phyloP scores from a whole-genome alignment of 2,113 vertebrate genomes.

The Syngnathus typhle region DNA sequence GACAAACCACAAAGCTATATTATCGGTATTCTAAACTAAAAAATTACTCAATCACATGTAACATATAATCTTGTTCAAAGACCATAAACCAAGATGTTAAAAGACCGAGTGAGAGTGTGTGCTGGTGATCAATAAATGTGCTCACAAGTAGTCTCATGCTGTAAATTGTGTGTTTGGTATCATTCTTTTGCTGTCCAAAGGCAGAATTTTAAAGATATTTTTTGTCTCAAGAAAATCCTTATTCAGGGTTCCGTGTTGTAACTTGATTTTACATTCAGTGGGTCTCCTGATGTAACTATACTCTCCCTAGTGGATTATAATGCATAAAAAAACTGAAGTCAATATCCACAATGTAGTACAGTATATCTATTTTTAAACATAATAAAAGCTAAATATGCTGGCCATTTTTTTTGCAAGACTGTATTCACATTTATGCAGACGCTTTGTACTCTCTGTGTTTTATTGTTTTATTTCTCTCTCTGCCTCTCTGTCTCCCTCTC shows the following conservation, averaged over 20 bases:
- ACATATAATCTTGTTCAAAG: conserved; percentile 13
- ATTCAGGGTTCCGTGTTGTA: background rate
- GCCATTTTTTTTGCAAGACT: conserved; percentile 14
- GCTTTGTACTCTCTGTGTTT: background rate
- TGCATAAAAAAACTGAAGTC: conserved; percentile 4
- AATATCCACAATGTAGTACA: conserved; percentile 10
- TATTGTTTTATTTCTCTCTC: background rate
- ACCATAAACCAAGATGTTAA: conserved; percentile 15
- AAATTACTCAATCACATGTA: background rate
- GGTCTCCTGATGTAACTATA: conserved; percentile 30
- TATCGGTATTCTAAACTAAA: conserved; percentile 8
- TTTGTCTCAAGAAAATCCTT: background rate
- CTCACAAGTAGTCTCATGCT: conserved; percentile 37
- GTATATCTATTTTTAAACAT: conserved; percentile 56
- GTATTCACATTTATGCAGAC: conserved; percentile 2
- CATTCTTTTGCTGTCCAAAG: conserved; percentile 9
- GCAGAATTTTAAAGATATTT: conserved; percentile 4
- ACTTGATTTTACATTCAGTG: conserved; percentile 12
- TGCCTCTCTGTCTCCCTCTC: background rate
- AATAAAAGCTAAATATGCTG: conserved; percentile 50
- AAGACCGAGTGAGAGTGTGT: conserved; percentile 11
- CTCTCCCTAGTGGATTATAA: conserved; percentile 2
- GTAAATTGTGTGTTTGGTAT: conserved; percentile 30
- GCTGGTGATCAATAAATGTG: conserved; percentile 29
- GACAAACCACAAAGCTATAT: conserved; percentile 7